These are phyloP conservation scores for Phataginus tricuspis DNA, from an alignment of 2,797 vertebrate genomes.

Conservation along the genomic window DNA sequence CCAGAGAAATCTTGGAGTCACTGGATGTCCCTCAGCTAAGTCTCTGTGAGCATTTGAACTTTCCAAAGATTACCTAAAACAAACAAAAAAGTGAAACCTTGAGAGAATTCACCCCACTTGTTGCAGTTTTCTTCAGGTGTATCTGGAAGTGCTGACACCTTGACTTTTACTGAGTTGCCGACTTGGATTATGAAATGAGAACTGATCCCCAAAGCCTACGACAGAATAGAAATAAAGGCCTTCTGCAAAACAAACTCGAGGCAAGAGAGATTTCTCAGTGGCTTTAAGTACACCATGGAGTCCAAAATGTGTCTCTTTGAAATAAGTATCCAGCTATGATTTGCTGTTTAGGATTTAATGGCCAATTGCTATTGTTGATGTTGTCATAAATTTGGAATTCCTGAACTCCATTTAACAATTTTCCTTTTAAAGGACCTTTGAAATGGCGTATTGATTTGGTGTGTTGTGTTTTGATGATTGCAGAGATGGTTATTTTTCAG, in stretches of 20 bases:
- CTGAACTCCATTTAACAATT: not conserved
- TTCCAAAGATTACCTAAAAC: slow-evolving; percentile 4
- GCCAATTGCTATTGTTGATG: not conserved
- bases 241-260: not conserved
- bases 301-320: not conserved
- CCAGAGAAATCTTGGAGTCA: not conserved
- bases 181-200: slow-evolving; percentile 47
- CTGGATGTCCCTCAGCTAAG: not conserved
- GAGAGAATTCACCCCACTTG: not conserved
- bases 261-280: not conserved
- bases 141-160: not conserved
- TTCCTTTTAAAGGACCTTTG: not conserved
- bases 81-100: not conserved
- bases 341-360: not conserved
- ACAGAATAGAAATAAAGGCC: not conserved
- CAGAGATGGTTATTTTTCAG: not conserved
- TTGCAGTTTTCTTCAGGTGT: not conserved
- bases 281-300: not conserved
- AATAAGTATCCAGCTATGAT: not conserved
- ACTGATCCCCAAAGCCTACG: not conserved
- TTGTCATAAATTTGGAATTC: slow-evolving; percentile 38
- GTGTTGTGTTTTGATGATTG: not conserved
- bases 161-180: not conserved
- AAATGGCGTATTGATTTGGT: slow-evolving; percentile 17
- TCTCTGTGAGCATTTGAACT: slow-evolving; percentile 27